Percentiles rank a stretch among this genome's conserved stretches.
These are phyloP conservation scores for Smittia sp. DNA, from an alignment of 2,888 invertebrate species.

Conservation along the genomic window DNA sequence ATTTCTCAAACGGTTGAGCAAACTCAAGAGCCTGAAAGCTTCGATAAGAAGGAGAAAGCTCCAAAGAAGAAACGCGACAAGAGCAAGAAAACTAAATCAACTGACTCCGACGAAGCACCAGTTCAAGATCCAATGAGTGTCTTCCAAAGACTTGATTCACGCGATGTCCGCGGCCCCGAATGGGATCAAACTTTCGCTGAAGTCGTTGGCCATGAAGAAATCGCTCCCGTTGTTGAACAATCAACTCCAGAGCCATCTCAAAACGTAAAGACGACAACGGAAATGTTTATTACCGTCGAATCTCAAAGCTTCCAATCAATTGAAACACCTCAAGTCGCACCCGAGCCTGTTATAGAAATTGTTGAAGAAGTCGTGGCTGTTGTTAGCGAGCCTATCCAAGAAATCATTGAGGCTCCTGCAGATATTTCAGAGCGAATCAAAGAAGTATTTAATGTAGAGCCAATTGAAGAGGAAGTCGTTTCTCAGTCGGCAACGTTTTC, in stretches of 20 bases:
- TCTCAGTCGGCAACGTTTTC: too few species aligned
- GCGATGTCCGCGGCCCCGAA: neutral
- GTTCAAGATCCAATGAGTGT: neutral
- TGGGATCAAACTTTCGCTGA: neutral
- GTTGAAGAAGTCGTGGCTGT: too few species aligned
- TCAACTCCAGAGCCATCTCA: neutral
- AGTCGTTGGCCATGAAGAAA: neutral
- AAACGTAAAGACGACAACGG: neutral
- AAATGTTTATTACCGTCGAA: neutral
- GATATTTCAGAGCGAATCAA: neutral
- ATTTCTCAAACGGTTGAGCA: neutral
- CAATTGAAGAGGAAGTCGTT: too few species aligned
- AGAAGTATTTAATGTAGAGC: too few species aligned
- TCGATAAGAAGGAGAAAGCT: neutral
- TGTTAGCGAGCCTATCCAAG: too few species aligned
- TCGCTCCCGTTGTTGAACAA: too few species aligned
- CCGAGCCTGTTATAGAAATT: neutral
- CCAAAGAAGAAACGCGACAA: neutral
- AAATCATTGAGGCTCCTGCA: neutral
- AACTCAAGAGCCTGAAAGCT: too few species aligned
- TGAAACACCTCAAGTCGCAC: neutral
- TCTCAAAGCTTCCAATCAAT: neutral
- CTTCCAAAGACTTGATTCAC: neutral
- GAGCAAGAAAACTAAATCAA: constrained; percentile 4
- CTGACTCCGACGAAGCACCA: neutral